phyloP scores from a whole-genome alignment of 1,140 invertebrate species.

The Drosophila murphyi region DNA sequence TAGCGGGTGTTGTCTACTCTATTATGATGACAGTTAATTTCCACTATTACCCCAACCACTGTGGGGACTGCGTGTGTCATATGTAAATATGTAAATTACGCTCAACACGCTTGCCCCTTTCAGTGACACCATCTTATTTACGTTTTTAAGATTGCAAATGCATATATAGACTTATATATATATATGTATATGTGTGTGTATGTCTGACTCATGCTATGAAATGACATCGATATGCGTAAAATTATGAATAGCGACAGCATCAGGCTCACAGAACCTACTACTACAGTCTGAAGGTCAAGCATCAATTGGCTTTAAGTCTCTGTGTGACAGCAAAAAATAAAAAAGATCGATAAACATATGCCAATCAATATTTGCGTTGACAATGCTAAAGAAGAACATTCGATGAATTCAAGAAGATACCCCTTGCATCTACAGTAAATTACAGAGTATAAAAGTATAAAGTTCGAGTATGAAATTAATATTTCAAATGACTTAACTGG shows the following conservation, averaged over 20 bases:
- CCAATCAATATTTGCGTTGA: no score
- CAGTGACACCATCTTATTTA: constrained; percentile 36
- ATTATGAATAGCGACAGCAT: constrained; percentile 6
- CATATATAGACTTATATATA: background rate
- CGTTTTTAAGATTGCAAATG: background rate
- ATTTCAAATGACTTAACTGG: constrained; percentile 2
- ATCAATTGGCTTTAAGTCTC: constrained; percentile 13
- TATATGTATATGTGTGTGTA: background rate
- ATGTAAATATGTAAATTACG: constrained; percentile 35
- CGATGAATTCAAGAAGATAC: no score
- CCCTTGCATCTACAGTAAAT: background rate
- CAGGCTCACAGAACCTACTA: background rate
- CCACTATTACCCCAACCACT: background rate
- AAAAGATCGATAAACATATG: background rate
- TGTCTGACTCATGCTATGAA: constrained; percentile 26
- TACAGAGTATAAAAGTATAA: constrained; percentile 2
- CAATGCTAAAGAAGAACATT: background rate
- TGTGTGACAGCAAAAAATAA: constrained; percentile 4
- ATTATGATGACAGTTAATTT: constrained; percentile 33
- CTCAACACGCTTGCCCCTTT: constrained; percentile 16
- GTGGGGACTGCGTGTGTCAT: constrained; percentile 12
- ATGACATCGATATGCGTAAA: constrained; percentile 23
- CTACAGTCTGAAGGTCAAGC: constrained; percentile 23
- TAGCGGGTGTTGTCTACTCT: constrained; percentile 24
- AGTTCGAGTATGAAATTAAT: constrained; percentile 1